Evolutionary conservation across 2,797 vertebrate species (phyloP).

Genomic region (Microchirus variegatus): DNA sequence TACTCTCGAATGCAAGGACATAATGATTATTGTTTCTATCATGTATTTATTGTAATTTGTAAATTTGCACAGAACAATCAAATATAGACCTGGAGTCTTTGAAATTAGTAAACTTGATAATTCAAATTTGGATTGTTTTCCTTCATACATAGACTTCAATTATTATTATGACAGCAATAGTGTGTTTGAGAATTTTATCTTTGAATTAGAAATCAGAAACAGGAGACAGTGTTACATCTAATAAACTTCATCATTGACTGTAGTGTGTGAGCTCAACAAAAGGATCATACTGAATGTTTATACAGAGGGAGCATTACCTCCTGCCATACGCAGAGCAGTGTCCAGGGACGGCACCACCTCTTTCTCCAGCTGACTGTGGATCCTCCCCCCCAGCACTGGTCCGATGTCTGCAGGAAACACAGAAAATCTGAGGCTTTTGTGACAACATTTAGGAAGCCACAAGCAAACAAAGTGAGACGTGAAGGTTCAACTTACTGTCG

Average conservation of each 20-base stretch:
- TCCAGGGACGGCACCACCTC: slow-evolving; percentile 89
- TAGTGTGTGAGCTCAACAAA: neutral
- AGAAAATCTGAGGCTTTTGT: slow-evolving; percentile 3
- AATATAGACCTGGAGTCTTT: no score
- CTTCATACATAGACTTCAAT: no score
- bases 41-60: no score
- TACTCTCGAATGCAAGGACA: no score
- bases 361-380: slow-evolving; percentile 86
- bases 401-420: slow-evolving; percentile 83
- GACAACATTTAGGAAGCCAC: neutral
- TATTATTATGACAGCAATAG: no score
- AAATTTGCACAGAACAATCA: no score
- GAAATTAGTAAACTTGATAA: no score
- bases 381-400: slow-evolving; percentile 85
- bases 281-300: neutral
- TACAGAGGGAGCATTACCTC: slow-evolving; percentile 79
- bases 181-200: no score
- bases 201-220: no score
- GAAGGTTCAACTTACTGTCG: slow-evolving; percentile 85
- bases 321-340: slow-evolving; percentile 84
- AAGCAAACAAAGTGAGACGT: neutral
- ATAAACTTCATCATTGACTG: neutral
- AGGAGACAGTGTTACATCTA: neutral
- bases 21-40: no score
- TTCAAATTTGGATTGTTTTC: no score